These are phyloP conservation scores for Magallana gigas DNA, from an alignment of 1,140 invertebrate species.

Conservation along the genomic window DNA sequence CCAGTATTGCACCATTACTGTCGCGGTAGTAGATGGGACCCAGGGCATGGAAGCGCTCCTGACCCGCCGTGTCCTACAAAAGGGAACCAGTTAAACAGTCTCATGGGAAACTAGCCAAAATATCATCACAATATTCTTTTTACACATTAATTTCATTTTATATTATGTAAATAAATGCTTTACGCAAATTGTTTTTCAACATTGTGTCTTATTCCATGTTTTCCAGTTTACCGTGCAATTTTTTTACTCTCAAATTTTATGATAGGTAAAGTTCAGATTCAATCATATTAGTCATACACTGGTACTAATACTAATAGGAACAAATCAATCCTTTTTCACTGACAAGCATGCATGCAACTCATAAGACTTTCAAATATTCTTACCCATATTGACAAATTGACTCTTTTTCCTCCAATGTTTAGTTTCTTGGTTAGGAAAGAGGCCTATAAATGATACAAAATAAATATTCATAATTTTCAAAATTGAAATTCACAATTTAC, in stretches of 20 bases:
- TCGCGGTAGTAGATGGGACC: slow-evolving; percentile 96
- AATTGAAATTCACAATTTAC: not conserved
- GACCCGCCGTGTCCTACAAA: slow-evolving; percentile 94
- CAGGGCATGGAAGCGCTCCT: slow-evolving; percentile 96
- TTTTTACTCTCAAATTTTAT: too few species aligned
- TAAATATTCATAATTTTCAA: not conserved
- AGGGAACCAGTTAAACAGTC: not conserved
- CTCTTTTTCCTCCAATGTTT: slow-evolving; percentile 92
- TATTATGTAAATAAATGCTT: too few species aligned
- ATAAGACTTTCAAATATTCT: slow-evolving; percentile 53
- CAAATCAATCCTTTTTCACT: not conserved
- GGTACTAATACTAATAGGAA: not conserved
- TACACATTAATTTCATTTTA: too few species aligned
- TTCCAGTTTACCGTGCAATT: too few species aligned
- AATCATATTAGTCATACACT: too few species aligned
- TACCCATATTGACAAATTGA: slow-evolving; percentile 96
- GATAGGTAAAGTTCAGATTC: too few species aligned
- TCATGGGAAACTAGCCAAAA: too few species aligned
- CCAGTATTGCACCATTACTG: slow-evolving; percentile 97
- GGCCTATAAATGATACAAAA: slow-evolving; percentile 84
- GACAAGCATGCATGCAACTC: not conserved
- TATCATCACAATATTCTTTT: too few species aligned
- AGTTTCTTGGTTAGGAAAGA: slow-evolving; percentile 98
- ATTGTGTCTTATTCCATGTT: too few species aligned
- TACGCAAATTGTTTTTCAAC: too few species aligned